Evolutionary conservation across 1,140 invertebrate genomes (phyloP).

Genomic region (Paracyclopina nana): DNA sequence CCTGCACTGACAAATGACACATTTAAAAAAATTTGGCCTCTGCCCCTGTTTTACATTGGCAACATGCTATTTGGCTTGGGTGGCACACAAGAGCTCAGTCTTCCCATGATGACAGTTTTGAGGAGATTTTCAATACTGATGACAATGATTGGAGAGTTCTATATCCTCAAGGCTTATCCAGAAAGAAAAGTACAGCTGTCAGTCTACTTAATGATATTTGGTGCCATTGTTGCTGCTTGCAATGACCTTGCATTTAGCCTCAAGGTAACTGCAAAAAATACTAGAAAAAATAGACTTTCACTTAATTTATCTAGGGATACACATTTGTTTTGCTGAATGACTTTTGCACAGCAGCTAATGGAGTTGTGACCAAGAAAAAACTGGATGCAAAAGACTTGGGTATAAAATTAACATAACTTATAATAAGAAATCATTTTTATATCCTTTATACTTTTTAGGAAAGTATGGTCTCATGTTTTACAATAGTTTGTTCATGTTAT

Average conservation of each 20-base stretch:
- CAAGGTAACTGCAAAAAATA: no score
- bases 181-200: constrained; percentile 43
- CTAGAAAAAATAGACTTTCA: no score
- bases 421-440: no score
- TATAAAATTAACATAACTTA: no score
- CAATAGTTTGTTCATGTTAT: constrained; percentile 85
- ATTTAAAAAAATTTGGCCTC: constrained; percentile 55
- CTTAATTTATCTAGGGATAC: no score
- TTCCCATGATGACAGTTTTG: constrained; percentile 96
- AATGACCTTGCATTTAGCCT: constrained; percentile 79
- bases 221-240: constrained; percentile 63
- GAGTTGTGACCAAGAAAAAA: constrained; percentile 93
- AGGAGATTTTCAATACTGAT: constrained; percentile 90
- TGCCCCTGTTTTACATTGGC: constrained; percentile 80
- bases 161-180: constrained; percentile 31
- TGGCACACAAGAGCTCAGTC: constrained; percentile 81
- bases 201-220: constrained; percentile 88
- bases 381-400: constrained; percentile 45
- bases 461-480: constrained; percentile 94
- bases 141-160: constrained; percentile 90
- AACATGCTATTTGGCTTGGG: constrained; percentile 94
- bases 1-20: constrained; percentile 36
- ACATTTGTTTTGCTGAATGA: constrained; percentile 61
- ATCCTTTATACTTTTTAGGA: no score
- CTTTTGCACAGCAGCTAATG: constrained; percentile 75